These are phyloP conservation scores for Polymixis lichenea DNA, from an alignment of 2,888 invertebrate species.

Conservation along the genomic window DNA sequence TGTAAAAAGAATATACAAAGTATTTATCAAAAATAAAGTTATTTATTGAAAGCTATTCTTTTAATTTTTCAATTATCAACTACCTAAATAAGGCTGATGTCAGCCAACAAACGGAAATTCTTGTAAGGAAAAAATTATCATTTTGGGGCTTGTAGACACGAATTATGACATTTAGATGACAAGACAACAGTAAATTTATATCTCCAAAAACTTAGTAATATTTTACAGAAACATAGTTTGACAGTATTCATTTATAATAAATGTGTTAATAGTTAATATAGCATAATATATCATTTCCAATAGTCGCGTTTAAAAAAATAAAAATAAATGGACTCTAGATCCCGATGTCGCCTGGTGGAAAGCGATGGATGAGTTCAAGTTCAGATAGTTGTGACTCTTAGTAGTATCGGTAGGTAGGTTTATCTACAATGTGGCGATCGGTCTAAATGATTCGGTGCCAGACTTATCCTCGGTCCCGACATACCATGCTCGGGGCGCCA, in stretches of 20 bases:
- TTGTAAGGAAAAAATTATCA: background rate
- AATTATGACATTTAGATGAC: too few relatives aligned
- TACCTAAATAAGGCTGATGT: background rate
- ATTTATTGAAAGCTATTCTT: conserved; percentile 35
- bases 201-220: too few relatives aligned
- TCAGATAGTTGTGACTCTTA: background rate
- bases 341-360: background rate
- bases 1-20: conserved; percentile 57
- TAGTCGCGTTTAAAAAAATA: too few relatives aligned
- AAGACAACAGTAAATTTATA: too few relatives aligned
- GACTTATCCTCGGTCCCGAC: conserved; percentile 24
- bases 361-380: background rate
- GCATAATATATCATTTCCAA: too few relatives aligned
- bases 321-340: too few relatives aligned
- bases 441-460: conserved; percentile 33
- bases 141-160: too few relatives aligned
- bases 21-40: conserved; percentile 61
- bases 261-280: too few relatives aligned
- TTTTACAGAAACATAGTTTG: too few relatives aligned
- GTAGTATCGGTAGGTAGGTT: background rate
- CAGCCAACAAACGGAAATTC: too few relatives aligned
- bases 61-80: background rate
- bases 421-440: conserved; percentile 19
- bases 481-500: conserved; percentile 32
- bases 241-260: too few relatives aligned